Evolutionary conservation across 2,888 invertebrate genomes (phyloP).

Genomic region (Leptodirus hochenwartii): DNA sequence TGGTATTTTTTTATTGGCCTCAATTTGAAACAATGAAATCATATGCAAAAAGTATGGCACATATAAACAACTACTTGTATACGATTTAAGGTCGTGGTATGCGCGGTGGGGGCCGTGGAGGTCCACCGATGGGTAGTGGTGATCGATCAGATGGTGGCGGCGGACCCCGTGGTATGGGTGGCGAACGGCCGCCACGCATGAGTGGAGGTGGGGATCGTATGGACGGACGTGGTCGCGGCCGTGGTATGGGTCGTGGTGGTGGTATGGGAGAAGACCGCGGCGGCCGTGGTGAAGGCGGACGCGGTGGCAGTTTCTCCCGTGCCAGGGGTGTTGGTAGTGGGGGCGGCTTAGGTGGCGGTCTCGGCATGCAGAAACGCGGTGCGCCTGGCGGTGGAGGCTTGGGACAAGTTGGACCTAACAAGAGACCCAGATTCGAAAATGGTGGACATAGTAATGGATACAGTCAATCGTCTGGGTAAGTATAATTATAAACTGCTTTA

Average conservation of each 20-base stretch:
- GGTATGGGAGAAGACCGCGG: slow-evolving; percentile 11
- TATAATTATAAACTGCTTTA: slow-evolving; percentile 1
- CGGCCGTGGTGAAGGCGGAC: slow-evolving; percentile 5
- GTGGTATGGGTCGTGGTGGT: slow-evolving; percentile 7
- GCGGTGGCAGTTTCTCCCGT: slow-evolving; percentile 8
- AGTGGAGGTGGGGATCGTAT: slow-evolving; percentile 10
- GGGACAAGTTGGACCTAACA: slow-evolving; percentile 12
- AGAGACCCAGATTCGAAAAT: slow-evolving; percentile 12
- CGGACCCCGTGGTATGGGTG: slow-evolving; percentile 3
- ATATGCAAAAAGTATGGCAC: no score
- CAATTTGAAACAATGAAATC: no score
- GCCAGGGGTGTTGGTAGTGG: slow-evolving; percentile 11
- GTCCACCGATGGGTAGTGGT: slow-evolving; percentile 10
- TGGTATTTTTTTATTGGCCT: no score
- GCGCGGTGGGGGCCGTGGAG: no score
- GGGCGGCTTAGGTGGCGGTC: slow-evolving; percentile 6
- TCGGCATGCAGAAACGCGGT: slow-evolving; percentile 12
- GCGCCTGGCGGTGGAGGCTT: slow-evolving; percentile 9
- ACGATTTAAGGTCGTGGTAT: no score
- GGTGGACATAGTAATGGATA: slow-evolving; percentile 11
- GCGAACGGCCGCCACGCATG: slow-evolving; percentile 10
- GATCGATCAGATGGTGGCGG: slow-evolving; percentile 6
- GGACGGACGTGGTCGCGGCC: slow-evolving; percentile 10
- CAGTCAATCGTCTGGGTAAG: slow-evolving; percentile 9
- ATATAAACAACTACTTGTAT: no score